Base-by-base conservation (phyloP, 2,797 vertebrate species). In the Synaphobranchus kaupii region DNA sequence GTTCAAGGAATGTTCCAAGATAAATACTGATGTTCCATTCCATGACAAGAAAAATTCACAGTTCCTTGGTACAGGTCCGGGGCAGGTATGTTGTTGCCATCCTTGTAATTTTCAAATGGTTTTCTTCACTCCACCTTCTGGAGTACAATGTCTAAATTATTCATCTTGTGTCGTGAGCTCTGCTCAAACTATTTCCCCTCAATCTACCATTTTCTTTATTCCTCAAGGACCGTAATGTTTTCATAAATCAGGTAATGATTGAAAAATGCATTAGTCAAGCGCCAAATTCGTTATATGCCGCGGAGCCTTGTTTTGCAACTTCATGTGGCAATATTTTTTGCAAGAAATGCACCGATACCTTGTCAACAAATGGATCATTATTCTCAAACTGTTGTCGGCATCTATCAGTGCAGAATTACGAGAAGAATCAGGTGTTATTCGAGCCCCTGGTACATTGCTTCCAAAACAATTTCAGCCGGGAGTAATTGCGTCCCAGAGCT, bases 91-190 rank as follows among this genome's bases (percentile, higher is more conserved):
- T 71, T 87, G 86, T 58, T 83, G 86, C 60, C 78, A 81, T 83
- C 82, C 60, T 56, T 86, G 86, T 83, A 83, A 66, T 83, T 52
- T 87, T 81, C 63, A 87, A 87, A 83, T 87, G n/a, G 56, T 84
- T 68, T 60, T 66, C 81, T 87, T 87, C 68, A 48, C 85, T 63
- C 20, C 39, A n/a, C 47, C 68, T 31, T 25, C 39, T 25, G 44
- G 44, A 39, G 31, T 66, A 63, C 68, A 58, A 68, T 0, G 4
- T 58, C 81, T 76, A 48, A 81, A 84, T 87, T 83, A 82, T 87
- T 87, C 52, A 87, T 83, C 83, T 54, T 87, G 54, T 63, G 81
- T 87, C 81, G 73, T 39, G 80, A 83, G 44, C 66, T 31, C 39
- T 66, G 68, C 22, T 87, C 82, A 84, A 84, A 54, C 63, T 34